phyloP scores from a whole-genome alignment of 2,797 vertebrate species.

The Enteromius afrohamiltoni region DNA sequence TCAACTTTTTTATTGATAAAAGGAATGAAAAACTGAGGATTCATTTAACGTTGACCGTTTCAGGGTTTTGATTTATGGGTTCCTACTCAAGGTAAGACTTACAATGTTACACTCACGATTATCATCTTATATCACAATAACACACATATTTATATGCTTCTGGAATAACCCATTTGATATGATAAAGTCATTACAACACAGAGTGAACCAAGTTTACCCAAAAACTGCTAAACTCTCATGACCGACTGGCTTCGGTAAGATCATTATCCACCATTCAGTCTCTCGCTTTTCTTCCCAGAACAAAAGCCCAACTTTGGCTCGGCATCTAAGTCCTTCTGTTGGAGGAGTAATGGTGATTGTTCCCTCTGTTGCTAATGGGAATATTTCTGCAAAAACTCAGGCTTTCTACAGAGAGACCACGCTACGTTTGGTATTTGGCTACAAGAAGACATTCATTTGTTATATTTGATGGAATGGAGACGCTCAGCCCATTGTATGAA shows the following conservation, averaged over 20 bases:
- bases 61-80: slow-evolving; percentile 6
- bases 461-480: slow-evolving; percentile 9
- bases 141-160: neutral
- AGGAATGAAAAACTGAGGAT: slow-evolving; percentile 13
- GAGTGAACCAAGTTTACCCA: neutral
- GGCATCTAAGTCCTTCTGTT: slow-evolving; percentile 63
- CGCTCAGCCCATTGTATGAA: neutral
- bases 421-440: slow-evolving; percentile 16
- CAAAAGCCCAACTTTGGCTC: slow-evolving; percentile 64
- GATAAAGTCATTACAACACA: neutral
- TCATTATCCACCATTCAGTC: slow-evolving; percentile 68
- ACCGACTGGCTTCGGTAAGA: slow-evolving; percentile 55
- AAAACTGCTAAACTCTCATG: slow-evolving; percentile 33
- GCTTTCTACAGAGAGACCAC: slow-evolving; percentile 25
- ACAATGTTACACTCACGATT: neutral
- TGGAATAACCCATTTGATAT: neutral
- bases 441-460: slow-evolving; percentile 14
- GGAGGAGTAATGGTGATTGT: slow-evolving; percentile 61
- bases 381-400: slow-evolving; percentile 62
- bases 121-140: neutral
- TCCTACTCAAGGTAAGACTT: neutral
- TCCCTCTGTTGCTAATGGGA: slow-evolving; percentile 63
- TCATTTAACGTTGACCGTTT: neutral
- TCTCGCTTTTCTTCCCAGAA: slow-evolving; percentile 61
- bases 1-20: slow-evolving; percentile 12